Percentiles rank a stretch among this genome's conserved stretches.
phyloP scores from a whole-genome alignment of 1,140 invertebrate genomes.

The Drosophila ercepeae region DNA sequence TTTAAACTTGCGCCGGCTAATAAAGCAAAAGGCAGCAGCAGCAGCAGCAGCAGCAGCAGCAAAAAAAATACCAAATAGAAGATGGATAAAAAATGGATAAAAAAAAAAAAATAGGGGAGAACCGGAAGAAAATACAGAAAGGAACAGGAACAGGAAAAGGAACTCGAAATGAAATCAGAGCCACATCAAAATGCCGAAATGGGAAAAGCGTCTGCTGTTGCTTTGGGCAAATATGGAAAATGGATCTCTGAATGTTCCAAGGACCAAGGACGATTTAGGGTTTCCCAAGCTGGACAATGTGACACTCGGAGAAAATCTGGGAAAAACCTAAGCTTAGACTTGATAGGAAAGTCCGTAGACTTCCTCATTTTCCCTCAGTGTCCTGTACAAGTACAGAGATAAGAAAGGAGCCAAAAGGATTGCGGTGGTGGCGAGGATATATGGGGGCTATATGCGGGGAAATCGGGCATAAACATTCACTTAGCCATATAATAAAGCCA shows the following conservation, averaged over 20 bases:
- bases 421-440: not conserved
- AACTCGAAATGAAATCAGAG: slow-evolving; percentile 65
- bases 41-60: too few species aligned
- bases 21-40: too few species aligned
- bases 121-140: not conserved
- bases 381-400: slow-evolving; percentile 4
- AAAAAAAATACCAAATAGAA: too few species aligned
- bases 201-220: slow-evolving; percentile 44
- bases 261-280: slow-evolving; percentile 22
- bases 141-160: slow-evolving; percentile 31
- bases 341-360: too few species aligned
- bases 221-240: slow-evolving; percentile 59
- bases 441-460: slow-evolving; percentile 26
- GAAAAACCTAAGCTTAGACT: not conserved
- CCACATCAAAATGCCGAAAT: slow-evolving; percentile 42
- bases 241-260: slow-evolving; percentile 22
- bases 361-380: not conserved
- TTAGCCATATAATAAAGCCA: slow-evolving; percentile 67
- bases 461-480: slow-evolving; percentile 75
- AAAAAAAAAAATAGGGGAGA: not conserved
- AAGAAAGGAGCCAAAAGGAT: slow-evolving; percentile 24
- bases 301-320: slow-evolving; percentile 1
- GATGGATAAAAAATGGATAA: not conserved
- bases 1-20: slow-evolving; percentile 54
- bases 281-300: slow-evolving; percentile 38